Evolutionary conservation across 2,888 invertebrate genomes (phyloP).

Genomic region (Orthosia incerta): DNA sequence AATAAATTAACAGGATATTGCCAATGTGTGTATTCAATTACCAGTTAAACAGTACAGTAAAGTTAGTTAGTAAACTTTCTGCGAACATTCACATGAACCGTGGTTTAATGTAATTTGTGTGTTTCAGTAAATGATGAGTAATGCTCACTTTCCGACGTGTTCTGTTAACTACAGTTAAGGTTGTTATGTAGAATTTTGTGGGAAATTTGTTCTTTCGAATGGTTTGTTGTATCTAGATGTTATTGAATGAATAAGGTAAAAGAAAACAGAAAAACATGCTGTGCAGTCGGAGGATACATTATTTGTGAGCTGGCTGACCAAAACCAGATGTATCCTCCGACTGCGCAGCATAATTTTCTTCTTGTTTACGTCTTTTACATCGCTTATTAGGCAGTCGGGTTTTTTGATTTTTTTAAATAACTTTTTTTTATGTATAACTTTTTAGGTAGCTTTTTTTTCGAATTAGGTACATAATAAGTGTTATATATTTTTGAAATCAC

Average conservation of each 20-base stretch:
- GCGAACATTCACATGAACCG: constrained; percentile 7
- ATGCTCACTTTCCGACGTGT: constrained; percentile 43
- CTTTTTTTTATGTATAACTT: too few species aligned
- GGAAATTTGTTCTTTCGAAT: constrained; percentile 23
- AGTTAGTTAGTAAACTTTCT: constrained; percentile 29
- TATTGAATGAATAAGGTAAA: neutral
- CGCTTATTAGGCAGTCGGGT: too few species aligned
- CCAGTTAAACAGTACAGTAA: constrained; percentile 32
- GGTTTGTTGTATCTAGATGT: neutral
- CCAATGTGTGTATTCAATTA: constrained; percentile 17
- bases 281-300: too few species aligned
- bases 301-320: too few species aligned
- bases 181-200: neutral
- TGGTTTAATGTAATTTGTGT: constrained; percentile 47
- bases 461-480: too few species aligned
- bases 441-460: too few species aligned
- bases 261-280: too few species aligned
- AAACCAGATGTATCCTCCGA: too few species aligned
- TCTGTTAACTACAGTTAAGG: constrained; percentile 26
- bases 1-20: constrained; percentile 9
- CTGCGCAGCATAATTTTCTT: too few species aligned
- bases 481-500: too few species aligned
- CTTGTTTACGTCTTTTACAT: too few species aligned
- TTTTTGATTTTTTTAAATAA: too few species aligned
- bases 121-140: constrained; percentile 50